Evolutionary conservation across 2,113 vertebrate genomes (phyloP).

Genomic region (Anser brachyrhynchus): DNA sequence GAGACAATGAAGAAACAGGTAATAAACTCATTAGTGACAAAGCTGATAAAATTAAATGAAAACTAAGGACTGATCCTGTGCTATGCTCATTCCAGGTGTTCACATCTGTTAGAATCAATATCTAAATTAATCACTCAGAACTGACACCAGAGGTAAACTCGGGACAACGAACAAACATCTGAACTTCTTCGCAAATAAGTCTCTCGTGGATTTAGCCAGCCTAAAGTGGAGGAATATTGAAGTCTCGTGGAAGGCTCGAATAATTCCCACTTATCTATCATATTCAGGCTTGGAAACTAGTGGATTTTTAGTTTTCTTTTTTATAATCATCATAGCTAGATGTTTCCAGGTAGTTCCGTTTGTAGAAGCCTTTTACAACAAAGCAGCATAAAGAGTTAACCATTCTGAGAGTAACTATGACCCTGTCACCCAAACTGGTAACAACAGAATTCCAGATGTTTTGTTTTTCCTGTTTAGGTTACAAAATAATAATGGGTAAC

Average conservation of each 20-base stretch:
- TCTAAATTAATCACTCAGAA: background rate
- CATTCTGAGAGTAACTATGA: background rate
- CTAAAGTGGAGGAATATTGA: background rate
- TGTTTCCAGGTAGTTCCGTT: background rate
- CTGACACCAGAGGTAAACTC: background rate
- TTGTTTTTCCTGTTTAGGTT: background rate
- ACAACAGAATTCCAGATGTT: background rate
- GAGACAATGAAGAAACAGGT: background rate
- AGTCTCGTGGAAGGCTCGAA: background rate
- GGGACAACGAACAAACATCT: background rate
- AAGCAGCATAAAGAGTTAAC: background rate
- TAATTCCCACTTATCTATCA: background rate
- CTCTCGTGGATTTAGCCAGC: background rate
- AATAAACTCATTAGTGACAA: background rate
- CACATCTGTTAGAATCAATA: background rate
- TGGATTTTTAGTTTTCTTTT: background rate
- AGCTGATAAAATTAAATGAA: background rate
- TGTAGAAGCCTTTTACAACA: background rate
- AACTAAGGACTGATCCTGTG: background rate
- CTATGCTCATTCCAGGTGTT: background rate
- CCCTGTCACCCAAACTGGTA: background rate
- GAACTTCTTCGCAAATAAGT: background rate
- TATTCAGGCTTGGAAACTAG: background rate
- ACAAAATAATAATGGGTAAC: background rate
- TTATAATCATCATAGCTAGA: background rate